Evolutionary conservation across 2,797 vertebrate genomes (phyloP).

Genomic region (Alca torda): DNA sequence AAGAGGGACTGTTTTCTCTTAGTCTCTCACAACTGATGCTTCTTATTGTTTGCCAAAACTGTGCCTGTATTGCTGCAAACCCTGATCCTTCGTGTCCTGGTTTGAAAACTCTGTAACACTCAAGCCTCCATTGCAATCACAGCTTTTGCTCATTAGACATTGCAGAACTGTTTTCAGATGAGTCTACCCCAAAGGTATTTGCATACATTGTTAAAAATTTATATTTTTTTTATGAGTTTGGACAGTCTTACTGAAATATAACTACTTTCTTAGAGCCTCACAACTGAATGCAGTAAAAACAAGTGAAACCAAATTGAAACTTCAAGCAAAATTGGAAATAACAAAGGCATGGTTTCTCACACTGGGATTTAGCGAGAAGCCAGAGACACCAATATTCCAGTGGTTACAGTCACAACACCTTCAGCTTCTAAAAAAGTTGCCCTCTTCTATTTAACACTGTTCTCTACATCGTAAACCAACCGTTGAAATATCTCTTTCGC

Average conservation of each 20-base stretch:
- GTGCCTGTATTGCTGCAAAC: neutral
- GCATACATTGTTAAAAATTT: neutral
- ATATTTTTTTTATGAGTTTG: neutral
- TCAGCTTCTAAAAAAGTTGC: neutral
- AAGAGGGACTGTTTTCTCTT: neutral
- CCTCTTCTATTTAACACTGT: neutral
- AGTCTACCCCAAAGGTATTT: neutral
- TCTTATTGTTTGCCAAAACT: neutral
- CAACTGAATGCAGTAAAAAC: neutral
- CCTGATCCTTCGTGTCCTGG: rapidly evolving
- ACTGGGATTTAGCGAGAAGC: neutral
- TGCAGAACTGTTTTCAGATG: neutral
- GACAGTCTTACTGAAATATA: neutral
- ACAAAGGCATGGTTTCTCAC: neutral
- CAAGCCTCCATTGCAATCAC: neutral
- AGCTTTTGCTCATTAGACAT: neutral
- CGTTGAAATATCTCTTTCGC: neutral
- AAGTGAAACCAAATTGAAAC: neutral
- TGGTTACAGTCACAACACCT: neutral
- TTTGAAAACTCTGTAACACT: neutral
- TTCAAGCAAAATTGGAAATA: neutral
- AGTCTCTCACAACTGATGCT: neutral
- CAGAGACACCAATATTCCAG: neutral
- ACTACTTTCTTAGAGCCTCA: neutral
- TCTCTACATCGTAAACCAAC: neutral